Evolutionary conservation across 2,888 invertebrate species (phyloP), one percentile per base, ranked within the genome.

Genomic region (Cantharis lateralis): DNA sequence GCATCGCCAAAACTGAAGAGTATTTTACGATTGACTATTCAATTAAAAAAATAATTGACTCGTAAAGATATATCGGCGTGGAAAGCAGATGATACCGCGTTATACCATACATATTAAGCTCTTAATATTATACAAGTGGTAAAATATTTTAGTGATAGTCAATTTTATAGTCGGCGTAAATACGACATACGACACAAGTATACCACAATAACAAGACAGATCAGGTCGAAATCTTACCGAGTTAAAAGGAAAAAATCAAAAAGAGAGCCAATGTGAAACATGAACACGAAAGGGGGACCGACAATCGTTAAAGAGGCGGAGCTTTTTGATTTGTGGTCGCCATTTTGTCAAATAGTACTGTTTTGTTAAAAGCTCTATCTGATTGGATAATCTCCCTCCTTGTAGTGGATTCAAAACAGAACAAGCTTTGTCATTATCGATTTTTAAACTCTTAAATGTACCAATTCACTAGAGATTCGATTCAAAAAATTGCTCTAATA

Each of bases 311-410:
- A 86, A 85, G 82, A 85, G 88, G 88, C 85, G 88, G 85, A 82
- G 87, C 85, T 83, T 84, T 84, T 87, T 89, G 89, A 89, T 89
- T 89, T 89, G 89, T 88, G 88, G 89, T 88, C 88, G 89, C 89
- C 89, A 89, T 89, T 89, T 89, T 89, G 89, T 89, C 89, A 89
- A 88, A 88, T 89, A 88, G 88, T 88, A 87, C 87, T 88, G 88
- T 89, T 89, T 88, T 89, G 88, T 88, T 87, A 88, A 86, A 85
- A 84, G 84, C 84, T 85, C 88, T 89, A 89, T 89, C 89, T 87
- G 85, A 89, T 89, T 89, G 89, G 89, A 86, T 84, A 84, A 88
- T 88, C 89, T 88, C 88, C 87, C 87, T 87, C 88, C 86, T 87
- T 84, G 81, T 28, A 77, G 62, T 74, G 77, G 72, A 68, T 77